A percentile compares a stretch with the other conserved stretches of the same genome.
Evolutionary conservation across 2,888 invertebrate species (phyloP).

Genomic region (Baronia brevicornis): DNA sequence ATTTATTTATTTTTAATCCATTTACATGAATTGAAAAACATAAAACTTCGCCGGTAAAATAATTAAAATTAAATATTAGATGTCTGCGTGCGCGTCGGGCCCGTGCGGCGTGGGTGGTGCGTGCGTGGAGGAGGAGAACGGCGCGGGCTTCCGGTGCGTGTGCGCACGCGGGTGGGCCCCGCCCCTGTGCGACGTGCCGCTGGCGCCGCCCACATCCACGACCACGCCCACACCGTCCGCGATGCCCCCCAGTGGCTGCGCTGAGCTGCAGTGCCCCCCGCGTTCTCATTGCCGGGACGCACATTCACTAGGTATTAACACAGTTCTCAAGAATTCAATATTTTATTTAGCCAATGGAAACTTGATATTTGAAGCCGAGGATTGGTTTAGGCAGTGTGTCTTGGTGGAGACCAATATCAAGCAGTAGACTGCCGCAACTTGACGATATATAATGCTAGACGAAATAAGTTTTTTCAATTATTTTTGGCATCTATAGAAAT

Average conservation of each 20-base stretch:
- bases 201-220: conserved; percentile 42
- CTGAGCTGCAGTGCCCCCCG: conserved; percentile 62
- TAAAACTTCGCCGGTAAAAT: too few relatives aligned
- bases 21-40: too few relatives aligned
- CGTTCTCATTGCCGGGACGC: conserved; percentile 80
- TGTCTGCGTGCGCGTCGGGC: conserved; percentile 79
- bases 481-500: too few relatives aligned
- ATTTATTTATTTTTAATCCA: too few relatives aligned
- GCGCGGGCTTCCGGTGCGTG: conserved; percentile 78
- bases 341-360: background rate
- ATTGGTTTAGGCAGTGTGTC: too few relatives aligned
- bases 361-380: background rate
- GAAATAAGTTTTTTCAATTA: conserved; percentile 1
- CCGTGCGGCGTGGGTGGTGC: conserved; percentile 86
- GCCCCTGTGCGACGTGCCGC: conserved; percentile 52
- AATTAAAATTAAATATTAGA: conserved; percentile 26
- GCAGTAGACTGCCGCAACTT: conserved; percentile 18
- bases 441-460: background rate
- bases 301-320: conserved; percentile 23
- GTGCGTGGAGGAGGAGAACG: conserved; percentile 77
- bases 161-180: conserved; percentile 77
- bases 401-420: too few relatives aligned
- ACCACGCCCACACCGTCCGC: conserved; percentile 42
- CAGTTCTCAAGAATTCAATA: background rate
- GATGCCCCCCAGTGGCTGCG: conserved; percentile 24